Evolutionary conservation across 2,888 invertebrate genomes (phyloP).

Genomic region (Ichneumon xanthorius): DNA sequence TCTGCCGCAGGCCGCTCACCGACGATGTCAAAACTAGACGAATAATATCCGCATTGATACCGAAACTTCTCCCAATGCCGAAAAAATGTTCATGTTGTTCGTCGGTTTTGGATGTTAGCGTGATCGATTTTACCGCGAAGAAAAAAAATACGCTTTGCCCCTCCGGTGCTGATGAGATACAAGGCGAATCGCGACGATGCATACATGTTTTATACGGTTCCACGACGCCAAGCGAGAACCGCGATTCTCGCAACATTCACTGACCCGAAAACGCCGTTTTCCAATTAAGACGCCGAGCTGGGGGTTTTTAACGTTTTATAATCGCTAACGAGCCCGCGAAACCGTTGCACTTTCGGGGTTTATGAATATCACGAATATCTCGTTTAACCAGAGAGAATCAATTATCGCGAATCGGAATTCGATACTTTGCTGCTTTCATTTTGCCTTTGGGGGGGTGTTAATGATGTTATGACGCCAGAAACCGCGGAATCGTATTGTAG

Average conservation of each 20-base stretch:
- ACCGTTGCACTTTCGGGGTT: constrained; percentile 2
- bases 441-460: not conserved
- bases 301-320: constrained; percentile 9
- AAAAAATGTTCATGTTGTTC: not conserved
- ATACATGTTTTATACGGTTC: constrained; percentile 14
- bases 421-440: not conserved
- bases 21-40: constrained; percentile 23
- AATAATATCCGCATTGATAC: constrained; percentile 34
- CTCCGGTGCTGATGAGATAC: not conserved
- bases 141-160: not conserved
- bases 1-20: not conserved
- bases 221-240: constrained; percentile 10
- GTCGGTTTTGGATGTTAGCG: not conserved
- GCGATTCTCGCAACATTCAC: constrained; percentile 37
- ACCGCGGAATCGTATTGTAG: not conserved
- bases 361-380: not conserved
- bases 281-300: constrained; percentile 52
- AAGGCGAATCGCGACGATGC: not conserved
- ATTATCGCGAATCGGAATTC: not conserved
- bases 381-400: not conserved
- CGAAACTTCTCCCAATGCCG: constrained; percentile 14
- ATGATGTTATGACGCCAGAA: not conserved
- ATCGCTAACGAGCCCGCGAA: constrained; percentile 27
- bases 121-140: not conserved
- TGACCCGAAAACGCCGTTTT: constrained; percentile 57